Evolutionary conservation across 2,113 vertebrate species (phyloP), one percentile per base, ranked within the genome.

Genomic region (Malurus elegans): DNA sequence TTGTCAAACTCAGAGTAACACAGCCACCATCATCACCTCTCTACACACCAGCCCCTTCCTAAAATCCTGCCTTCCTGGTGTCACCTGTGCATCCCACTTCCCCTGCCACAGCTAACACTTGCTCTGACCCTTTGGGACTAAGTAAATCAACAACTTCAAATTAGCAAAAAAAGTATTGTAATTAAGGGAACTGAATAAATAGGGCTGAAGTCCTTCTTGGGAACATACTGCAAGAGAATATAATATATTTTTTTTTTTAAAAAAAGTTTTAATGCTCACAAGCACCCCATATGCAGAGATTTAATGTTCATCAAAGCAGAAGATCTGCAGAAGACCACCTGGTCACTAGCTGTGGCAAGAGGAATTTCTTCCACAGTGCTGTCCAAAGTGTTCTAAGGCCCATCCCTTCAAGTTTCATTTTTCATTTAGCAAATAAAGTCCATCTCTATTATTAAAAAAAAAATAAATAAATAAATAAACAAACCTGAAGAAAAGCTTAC

Each of bases 51-150:
- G 18, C 19, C 60, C 51, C 32, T n/a, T 51, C 48, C 50, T 72
- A 45, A 82, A 67, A 34, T 8, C 42, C 23, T 26, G 20, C 18
- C 34, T 10, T 75, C 48, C 45, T 16, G 14, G 7, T 6, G 2
- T 8, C 51, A 88, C n/a, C 71, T 82, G 57, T 44, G 71, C 0
- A 0, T 21, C 18, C 25, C 31, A 17, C 24, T 34, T 79, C 48
- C 23, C 36, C 51, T 29, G 18, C 4, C 50, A 38, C 8, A 61
- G 24, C 14, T 83, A 58, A 44, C 64, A 50, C 28, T 53, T 79
- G 5, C 21, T 40, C 51, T 45, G 50, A 79, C 23, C 32, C 13
- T 51, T 67, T 21, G 2, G 25, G 19, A 86, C 44, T 57, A 36
- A 3, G 0, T 24, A 40, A 4, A 17, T 40, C 51, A 64, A 8